A percentile compares a stretch with the other conserved stretches of the same genome.
Conservation (phyloP, 2,113 vertebrate species). For the Scartelaos histophorus region DNA sequence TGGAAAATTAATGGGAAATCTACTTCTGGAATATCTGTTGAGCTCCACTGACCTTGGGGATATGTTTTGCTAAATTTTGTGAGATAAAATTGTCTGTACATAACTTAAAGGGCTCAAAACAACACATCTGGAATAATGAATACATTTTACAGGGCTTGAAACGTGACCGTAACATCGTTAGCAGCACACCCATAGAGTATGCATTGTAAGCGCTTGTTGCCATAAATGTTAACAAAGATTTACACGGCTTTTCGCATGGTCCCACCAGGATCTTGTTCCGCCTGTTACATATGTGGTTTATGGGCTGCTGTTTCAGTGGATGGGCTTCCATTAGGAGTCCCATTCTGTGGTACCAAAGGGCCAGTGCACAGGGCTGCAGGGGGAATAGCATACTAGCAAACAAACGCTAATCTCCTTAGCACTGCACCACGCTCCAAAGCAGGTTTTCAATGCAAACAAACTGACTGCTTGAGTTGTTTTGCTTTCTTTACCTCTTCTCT, state of each 20-base stretch:
- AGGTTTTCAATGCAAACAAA: constrained; percentile 31
- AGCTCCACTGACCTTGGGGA: background rate
- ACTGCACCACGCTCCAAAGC: constrained; percentile 32
- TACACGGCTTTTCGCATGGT: background rate
- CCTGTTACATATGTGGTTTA: background rate
- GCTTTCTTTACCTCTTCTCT: constrained; percentile 11
- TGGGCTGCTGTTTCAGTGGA: background rate
- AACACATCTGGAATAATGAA: background rate
- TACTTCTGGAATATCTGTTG: background rate
- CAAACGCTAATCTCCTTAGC: constrained; percentile 49
- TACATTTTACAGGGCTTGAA: background rate
- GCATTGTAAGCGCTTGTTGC: constrained; percentile 12
- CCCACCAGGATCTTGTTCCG: constrained; percentile 8
- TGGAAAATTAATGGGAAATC: background rate
- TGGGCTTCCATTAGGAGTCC: constrained; percentile 19
- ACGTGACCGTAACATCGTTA: background rate
- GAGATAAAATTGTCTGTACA: constrained; percentile 2
- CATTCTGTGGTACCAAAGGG: constrained; percentile 21
- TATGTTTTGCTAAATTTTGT: background rate
- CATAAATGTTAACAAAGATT: constrained; percentile 6
- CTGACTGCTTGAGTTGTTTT: constrained; percentile 27
- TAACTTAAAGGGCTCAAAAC: constrained; percentile 1
- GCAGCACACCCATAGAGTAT: background rate
- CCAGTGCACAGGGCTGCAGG: constrained; percentile 11
- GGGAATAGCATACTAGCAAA: constrained; percentile 36